A percentile compares a stretch with the other conserved stretches of the same genome.
Evolutionary conservation across 2,888 invertebrate genomes (phyloP).

Genomic region (Dynastes hyllus): DNA sequence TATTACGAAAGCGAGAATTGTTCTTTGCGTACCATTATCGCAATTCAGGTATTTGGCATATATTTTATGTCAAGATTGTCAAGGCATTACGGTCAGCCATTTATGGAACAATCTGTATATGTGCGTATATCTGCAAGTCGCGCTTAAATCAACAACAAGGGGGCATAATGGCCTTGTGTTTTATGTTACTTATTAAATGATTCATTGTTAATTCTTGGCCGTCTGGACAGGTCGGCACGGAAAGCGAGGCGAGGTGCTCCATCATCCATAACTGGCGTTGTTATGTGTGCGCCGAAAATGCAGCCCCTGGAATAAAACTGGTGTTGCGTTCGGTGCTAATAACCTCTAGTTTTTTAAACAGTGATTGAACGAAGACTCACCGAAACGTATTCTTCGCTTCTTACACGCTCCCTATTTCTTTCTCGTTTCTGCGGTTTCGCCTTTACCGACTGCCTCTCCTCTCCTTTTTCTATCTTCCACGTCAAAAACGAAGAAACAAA

Average conservation of each 20-base stretch:
- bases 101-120: slow-evolving; percentile 47
- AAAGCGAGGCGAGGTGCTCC: slow-evolving; percentile 57
- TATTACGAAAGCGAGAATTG: slow-evolving; percentile 41
- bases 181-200: slow-evolving; percentile 60
- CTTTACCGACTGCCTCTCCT: slow-evolving; percentile 11
- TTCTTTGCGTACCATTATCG: slow-evolving; percentile 13
- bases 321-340: slow-evolving; percentile 56
- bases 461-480: slow-evolving; percentile 7
- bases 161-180: slow-evolving; percentile 56
- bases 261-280: slow-evolving; percentile 58
- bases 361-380: slow-evolving; percentile 50
- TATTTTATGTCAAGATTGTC: slow-evolving; percentile 16
- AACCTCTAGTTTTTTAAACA: slow-evolving; percentile 56
- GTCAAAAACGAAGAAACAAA: slow-evolving; percentile 33
- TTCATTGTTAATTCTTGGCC: slow-evolving; percentile 59
- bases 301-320: slow-evolving; percentile 56
- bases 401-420: slow-evolving; percentile 7
- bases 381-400: slow-evolving; percentile 23
- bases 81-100: slow-evolving; percentile 30
- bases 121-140: slow-evolving; percentile 35
- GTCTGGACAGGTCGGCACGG: slow-evolving; percentile 56
- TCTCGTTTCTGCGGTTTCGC: slow-evolving; percentile 15
- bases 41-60: slow-evolving; percentile 16
- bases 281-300: slow-evolving; percentile 56
- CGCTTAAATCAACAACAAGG: slow-evolving; percentile 54